phyloP scores from a whole-genome alignment of 1,140 invertebrate species.

The Bradysia coprophila region DNA sequence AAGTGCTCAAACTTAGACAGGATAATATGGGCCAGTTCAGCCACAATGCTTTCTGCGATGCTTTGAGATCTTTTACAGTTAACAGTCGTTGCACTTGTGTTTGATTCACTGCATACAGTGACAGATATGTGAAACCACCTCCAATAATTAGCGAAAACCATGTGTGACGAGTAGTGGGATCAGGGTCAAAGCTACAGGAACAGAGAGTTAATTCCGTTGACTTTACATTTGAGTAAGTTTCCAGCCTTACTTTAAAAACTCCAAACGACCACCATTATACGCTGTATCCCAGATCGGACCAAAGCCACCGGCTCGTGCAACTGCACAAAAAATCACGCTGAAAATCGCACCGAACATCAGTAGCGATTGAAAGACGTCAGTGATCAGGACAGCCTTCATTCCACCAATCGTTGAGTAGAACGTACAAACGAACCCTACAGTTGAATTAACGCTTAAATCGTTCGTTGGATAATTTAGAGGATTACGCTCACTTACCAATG shows the following conservation, averaged over 20 bases:
- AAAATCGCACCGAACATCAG: conserved; percentile 61
- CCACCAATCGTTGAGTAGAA: conserved; percentile 76
- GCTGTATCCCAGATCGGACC: conserved; percentile 46
- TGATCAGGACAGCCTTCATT: conserved; percentile 77
- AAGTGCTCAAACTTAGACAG: conserved; percentile 45
- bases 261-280: conserved; percentile 36
- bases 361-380: conserved; percentile 65
- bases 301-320: conserved; percentile 40
- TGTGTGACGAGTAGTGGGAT: conserved; percentile 56
- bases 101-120: conserved; percentile 71
- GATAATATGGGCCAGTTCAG: conserved; percentile 48
- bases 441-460: neutral
- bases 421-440: conserved; percentile 50
- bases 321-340: conserved; percentile 52
- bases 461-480: neutral
- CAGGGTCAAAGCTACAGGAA: conserved; percentile 33
- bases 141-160: conserved; percentile 54
- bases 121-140: conserved; percentile 49
- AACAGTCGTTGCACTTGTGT: conserved; percentile 70
- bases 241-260: conserved; percentile 46
- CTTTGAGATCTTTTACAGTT: conserved; percentile 46
- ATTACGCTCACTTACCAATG: conserved; percentile 35
- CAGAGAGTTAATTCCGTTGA: too few species aligned
- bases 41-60: conserved; percentile 44
- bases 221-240: too few species aligned